These are phyloP conservation scores for Thamnaconus septentrionalis DNA, from an alignment of 2,113 vertebrate genomes.

Conservation along the genomic window DNA sequence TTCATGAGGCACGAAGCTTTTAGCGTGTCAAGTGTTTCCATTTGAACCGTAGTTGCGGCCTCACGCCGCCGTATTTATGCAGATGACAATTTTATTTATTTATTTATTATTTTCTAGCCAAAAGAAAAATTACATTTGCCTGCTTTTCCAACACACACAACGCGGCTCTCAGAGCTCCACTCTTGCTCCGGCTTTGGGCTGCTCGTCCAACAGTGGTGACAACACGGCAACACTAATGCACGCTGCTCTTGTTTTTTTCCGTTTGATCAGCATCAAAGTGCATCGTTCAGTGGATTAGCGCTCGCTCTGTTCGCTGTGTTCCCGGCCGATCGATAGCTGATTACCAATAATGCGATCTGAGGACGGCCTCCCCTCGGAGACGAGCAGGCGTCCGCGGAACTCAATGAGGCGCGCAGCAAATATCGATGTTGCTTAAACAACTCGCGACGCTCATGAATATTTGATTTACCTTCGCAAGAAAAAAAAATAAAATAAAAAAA, in stretches of 20 bases:
- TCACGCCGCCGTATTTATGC: conserved; percentile 13
- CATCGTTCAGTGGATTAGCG: too few relatives aligned
- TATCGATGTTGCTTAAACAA: background rate
- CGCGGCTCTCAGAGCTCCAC: conserved; percentile 9
- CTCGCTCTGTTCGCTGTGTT: background rate
- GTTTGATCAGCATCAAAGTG: too few relatives aligned
- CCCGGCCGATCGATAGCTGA: background rate
- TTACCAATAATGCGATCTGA: background rate
- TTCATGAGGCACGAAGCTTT: conserved; percentile 14
- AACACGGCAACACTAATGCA: too few relatives aligned
- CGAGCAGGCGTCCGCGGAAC: background rate
- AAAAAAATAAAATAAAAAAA: background rate
- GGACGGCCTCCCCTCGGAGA: background rate
- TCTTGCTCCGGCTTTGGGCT: conserved; percentile 4
- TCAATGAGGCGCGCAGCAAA: background rate
- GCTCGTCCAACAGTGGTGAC: background rate
- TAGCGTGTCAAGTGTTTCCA: conserved; percentile 12
- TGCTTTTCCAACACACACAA: background rate
- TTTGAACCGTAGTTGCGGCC: conserved; percentile 29
- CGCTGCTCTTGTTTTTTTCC: too few relatives aligned
- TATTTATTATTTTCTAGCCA: background rate
- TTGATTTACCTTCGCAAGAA: too few relatives aligned
- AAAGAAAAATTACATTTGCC: conserved; percentile 11
- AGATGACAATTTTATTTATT: conserved; percentile 13
- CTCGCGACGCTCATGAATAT: too few relatives aligned